These are phyloP conservation scores for Polydrusus tereticollis DNA, from an alignment of 2,888 invertebrate genomes.

Conservation along the genomic window DNA sequence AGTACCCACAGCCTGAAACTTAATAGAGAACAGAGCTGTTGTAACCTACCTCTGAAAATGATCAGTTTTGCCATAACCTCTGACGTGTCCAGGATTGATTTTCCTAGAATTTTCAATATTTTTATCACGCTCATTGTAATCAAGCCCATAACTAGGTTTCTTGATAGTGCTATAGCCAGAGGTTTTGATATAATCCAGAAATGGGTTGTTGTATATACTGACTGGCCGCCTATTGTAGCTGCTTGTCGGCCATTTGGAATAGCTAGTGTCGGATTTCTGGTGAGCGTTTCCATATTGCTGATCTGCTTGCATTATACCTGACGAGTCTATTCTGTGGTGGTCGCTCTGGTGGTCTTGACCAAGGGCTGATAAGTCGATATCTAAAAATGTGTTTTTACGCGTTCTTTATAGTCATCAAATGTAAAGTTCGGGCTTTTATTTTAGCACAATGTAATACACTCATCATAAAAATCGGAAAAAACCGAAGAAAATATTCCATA, in stretches of 20 bases:
- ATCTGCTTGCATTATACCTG: no score
- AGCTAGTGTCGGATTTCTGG: not conserved
- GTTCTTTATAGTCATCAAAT: no score
- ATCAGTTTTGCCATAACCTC: not conserved
- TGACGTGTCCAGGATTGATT: not conserved
- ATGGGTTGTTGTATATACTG: slow-evolving; percentile 25
- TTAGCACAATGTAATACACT: no score
- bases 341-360: not conserved
- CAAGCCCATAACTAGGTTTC: not conserved
- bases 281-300: not conserved
- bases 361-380: slow-evolving; percentile 3
- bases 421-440: no score
- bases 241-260: not conserved
- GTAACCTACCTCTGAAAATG: not conserved
- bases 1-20: no score
- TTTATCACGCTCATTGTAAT: not conserved
- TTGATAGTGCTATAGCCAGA: not conserved
- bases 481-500: no score
- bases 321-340: slow-evolving; percentile 8
- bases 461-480: no score
- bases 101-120: not conserved
- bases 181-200: not conserved
- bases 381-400: no score
- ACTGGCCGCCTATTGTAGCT: not conserved
- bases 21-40: no score